Percentiles rank a stretch among this genome's conserved stretches.
phyloP scores from a whole-genome alignment of 1,140 invertebrate genomes.

The Trachymyrmex septentrionalis region DNA sequence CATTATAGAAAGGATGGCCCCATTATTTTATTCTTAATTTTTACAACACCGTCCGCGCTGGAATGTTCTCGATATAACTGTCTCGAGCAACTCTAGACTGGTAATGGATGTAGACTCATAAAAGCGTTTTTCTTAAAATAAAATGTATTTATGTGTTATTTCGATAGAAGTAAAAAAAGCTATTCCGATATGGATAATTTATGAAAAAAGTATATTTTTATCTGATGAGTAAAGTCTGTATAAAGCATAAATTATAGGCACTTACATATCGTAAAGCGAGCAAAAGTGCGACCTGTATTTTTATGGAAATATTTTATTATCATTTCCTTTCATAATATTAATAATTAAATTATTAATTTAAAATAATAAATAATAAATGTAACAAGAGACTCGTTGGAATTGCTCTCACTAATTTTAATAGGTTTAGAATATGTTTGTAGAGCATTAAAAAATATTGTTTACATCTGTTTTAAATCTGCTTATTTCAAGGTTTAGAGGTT shows the following conservation, averaged over 20 bases:
- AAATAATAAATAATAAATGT: not conserved
- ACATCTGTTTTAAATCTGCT: no score
- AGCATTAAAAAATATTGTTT: no score
- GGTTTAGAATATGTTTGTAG: no score
- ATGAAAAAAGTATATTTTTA: conserved; percentile 4
- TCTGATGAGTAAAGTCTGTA: not conserved
- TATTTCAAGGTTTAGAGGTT: no score
- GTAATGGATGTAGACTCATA: conserved; percentile 50
- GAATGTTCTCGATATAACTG: not conserved
- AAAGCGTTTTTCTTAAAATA: conserved; percentile 36
- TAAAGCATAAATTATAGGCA: not conserved
- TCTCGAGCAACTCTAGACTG: not conserved
- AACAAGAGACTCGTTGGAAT: no score
- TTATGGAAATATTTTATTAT: not conserved
- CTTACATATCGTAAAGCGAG: not conserved
- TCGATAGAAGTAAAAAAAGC: not conserved
- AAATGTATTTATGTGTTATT: conserved; percentile 25
- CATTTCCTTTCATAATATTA: not conserved
- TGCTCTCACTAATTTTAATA: no score
- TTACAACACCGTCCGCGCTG: not conserved
- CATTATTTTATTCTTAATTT: conserved; percentile 30
- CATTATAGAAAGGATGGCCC: conserved; percentile 2
- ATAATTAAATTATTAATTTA: conserved; percentile 3
- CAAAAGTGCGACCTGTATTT: not conserved
- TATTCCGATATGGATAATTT: not conserved